Evolutionary conservation across 2,888 invertebrate species (phyloP), one percentile per base, ranked within the genome.

Genomic region (Sinotaia quadrata): DNA sequence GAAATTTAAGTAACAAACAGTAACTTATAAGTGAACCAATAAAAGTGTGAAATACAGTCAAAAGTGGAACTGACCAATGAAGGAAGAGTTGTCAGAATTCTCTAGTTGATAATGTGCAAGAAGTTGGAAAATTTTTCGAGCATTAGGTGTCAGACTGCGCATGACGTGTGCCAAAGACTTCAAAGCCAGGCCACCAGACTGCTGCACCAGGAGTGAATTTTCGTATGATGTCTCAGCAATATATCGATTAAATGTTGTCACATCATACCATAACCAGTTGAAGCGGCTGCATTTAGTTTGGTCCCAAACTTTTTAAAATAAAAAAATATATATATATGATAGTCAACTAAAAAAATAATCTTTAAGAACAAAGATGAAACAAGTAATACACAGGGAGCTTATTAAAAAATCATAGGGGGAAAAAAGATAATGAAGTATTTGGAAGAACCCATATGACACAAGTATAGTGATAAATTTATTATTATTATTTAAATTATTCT

Each of bases 231-330:
- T 87, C 74, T 97, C 97, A 77, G 94, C 93, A 0, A 90, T 89
- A 85, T 98, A 98, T 0, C 94, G 93, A 72, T 92, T 86, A 88
- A 94, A 94, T 0, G 95, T 95, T 0, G 96, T 95, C 3, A 92
- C 92, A 85, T 97, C 95, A 91, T 94, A 94, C 95, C 96, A 97
- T 3, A 94, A 92, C 89, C 95, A 97, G 83, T 94, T 95, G 80
- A 93, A 95, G 81, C 93, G 92, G 79, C 94, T 93, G 33, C 94
- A 89, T 84, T 94, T 95, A 5, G 92, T 91, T 80, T 95, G 94
- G 85, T 97, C 95, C 95, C 97, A 97, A 80, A 97, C 95, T 95
- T 87, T 69, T 90, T 78, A 52, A 72, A 59, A 37, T 59, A 60
- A 56, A 57, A 2, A 61, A 8, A 47, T 7, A 59, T 31, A 52